Percentiles rank a stretch among this genome's conserved stretches.
Conservation (phyloP, 1,140 invertebrate species). For the Cotesia vestalis region DNA sequence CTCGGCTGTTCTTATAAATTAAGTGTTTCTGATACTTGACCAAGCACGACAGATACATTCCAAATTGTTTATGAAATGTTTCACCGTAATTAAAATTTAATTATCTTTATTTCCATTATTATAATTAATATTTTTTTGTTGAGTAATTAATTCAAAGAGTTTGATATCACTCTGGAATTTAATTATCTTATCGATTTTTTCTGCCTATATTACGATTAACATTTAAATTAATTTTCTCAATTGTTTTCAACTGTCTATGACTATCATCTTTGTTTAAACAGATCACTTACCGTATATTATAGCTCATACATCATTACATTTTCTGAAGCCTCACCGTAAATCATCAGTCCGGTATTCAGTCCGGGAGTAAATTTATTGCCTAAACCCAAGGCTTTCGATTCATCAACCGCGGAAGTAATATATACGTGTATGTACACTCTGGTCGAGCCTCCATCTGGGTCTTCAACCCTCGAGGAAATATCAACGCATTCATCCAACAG, state of each 20-base stretch:
- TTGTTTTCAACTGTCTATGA: slow-evolving; percentile 25
- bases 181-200: too few species aligned
- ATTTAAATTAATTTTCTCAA: not conserved
- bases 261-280: not conserved
- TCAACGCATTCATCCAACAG: slow-evolving; percentile 19
- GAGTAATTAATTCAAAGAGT: too few species aligned
- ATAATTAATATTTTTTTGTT: not conserved
- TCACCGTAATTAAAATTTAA: not conserved
- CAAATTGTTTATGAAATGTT: not conserved
- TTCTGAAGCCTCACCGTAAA: slow-evolving; percentile 50
- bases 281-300: slow-evolving; percentile 29
- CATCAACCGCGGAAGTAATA: slow-evolving; percentile 44
- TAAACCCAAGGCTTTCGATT: slow-evolving; percentile 49
- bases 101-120: not conserved
- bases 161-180: too few species aligned
- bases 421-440: slow-evolving; percentile 1
- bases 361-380: slow-evolving; percentile 51
- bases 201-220: not conserved
- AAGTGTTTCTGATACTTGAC: slow-evolving; percentile 4
- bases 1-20: slow-evolving; percentile 14
- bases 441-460: slow-evolving; percentile 21
- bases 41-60: not conserved
- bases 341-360: slow-evolving; percentile 47
- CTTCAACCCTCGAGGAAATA: slow-evolving; percentile 28
- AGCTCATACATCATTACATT: slow-evolving; percentile 52